These are phyloP conservation scores for Microcebus tavaratra DNA, from an alignment of 2,113 vertebrate genomes.

Conservation along the genomic window DNA sequence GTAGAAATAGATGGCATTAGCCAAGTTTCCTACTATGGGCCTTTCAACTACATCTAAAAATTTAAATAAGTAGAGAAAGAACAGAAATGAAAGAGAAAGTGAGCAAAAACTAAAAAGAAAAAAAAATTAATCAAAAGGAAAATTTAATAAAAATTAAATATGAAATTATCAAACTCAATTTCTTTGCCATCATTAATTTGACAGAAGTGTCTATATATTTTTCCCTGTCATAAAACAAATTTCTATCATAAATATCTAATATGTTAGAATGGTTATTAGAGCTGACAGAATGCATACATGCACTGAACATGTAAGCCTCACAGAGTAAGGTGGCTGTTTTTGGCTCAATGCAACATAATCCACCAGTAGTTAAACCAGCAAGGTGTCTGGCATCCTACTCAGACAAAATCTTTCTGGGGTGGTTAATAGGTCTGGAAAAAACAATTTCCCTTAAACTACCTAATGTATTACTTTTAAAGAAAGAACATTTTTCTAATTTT, in stretches of 20 bases:
- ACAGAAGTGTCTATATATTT: background rate
- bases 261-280: background rate
- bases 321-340: background rate
- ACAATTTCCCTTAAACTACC: constrained; percentile 23
- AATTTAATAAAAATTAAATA: background rate
- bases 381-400: background rate
- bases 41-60: constrained; percentile 7
- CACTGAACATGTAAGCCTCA: background rate
- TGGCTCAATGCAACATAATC: background rate
- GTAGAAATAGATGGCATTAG: background rate
- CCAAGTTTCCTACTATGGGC: background rate
- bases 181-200: constrained; percentile 13
- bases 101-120: constrained; percentile 14
- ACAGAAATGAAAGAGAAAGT: background rate
- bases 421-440: background rate
- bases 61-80: background rate
- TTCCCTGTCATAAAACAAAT: background rate
- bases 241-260: background rate
- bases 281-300: background rate
- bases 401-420: background rate
- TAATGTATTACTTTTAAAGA: background rate
- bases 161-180: constrained; percentile 17
- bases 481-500: background rate
- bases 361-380: background rate
- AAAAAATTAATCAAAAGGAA: constrained; percentile 12